A percentile compares a stretch with the other conserved stretches of the same genome.
phyloP scores from a whole-genome alignment of 2,888 invertebrate genomes.

The Teleiodes luculella region DNA sequence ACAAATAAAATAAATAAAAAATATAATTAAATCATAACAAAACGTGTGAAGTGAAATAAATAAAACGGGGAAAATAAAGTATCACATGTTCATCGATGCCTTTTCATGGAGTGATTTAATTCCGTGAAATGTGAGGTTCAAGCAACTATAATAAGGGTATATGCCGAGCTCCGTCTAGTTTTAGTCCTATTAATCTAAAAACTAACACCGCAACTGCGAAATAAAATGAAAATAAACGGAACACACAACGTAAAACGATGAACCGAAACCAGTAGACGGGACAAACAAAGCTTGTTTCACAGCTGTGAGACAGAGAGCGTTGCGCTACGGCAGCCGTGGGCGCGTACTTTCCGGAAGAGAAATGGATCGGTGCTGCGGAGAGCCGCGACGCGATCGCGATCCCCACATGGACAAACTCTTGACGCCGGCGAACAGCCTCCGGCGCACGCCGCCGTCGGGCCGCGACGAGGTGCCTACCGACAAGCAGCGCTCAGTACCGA shows the following conservation, averaged over 20 bases:
- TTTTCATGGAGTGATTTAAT: conserved; percentile 41
- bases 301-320: conserved; percentile 65
- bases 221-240: conserved; percentile 53
- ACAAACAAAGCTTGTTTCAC: conserved; percentile 63
- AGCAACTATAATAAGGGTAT: conserved; percentile 59
- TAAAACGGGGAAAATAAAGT: conserved; percentile 26
- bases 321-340: conserved; percentile 66
- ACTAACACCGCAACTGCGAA: conserved; percentile 71
- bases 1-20: conserved; percentile 33
- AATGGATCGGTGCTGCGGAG: conserved; percentile 89
- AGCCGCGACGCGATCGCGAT: conserved; percentile 81
- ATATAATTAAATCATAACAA: conserved; percentile 14
- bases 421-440: conserved; percentile 88
- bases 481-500: conserved; percentile 68
- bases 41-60: conserved; percentile 11
- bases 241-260: conserved; percentile 68
- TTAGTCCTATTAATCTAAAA: conserved; percentile 53
- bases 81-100: conserved; percentile 33
- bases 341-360: conserved; percentile 91
- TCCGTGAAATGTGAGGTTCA: conserved; percentile 59
- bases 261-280: conserved; percentile 65
- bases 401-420: conserved; percentile 88
- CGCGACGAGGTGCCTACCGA: conserved; percentile 72
- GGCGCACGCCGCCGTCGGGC: conserved; percentile 82
- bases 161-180: conserved; percentile 65